Percentiles rank a stretch among this genome's conserved stretches.
These are phyloP conservation scores for Emydoidea blandingii DNA, from an alignment of 2,797 vertebrate genomes.

Conservation along the genomic window DNA sequence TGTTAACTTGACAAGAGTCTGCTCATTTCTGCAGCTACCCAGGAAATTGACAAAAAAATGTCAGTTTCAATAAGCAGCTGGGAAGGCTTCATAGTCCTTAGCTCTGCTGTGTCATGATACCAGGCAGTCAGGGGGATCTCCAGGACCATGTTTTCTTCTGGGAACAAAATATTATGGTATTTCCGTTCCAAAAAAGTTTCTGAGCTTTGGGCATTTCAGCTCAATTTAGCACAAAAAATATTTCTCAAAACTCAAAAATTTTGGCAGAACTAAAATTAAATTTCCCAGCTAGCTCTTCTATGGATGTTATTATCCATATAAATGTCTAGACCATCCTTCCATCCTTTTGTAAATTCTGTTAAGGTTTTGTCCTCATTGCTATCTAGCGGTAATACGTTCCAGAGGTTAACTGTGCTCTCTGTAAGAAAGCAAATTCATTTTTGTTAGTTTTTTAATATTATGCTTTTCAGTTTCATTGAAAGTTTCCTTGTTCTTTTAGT, in stretches of 20 bases:
- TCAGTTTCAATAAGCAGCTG: neutral
- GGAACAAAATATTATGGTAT: no score
- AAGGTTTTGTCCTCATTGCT: neutral
- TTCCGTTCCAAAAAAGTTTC: neutral
- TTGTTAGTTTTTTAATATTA: neutral
- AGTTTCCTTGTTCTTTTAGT: neutral
- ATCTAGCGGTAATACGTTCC: neutral
- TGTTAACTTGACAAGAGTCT: neutral
- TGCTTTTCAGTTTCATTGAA: neutral
- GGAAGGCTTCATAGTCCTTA: neutral
- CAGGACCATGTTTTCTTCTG: no score
- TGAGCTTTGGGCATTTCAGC: neutral
- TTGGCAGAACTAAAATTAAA: neutral
- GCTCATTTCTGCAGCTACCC: neutral
- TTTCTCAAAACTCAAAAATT: neutral
- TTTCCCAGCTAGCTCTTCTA: no score
- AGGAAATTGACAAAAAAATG: neutral
- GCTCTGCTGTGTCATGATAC: neutral
- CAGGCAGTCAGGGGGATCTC: neutral
- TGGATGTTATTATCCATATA: neutral
- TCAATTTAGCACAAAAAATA: neutral
- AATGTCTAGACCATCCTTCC: neutral
- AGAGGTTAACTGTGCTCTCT: rapidly evolving
- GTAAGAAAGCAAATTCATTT: neutral
- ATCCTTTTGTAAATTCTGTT: neutral